Evolutionary conservation across 2,797 vertebrate genomes (phyloP), one percentile per base, ranked within the genome.

Genomic region (Pantherophis vulpinus): DNA sequence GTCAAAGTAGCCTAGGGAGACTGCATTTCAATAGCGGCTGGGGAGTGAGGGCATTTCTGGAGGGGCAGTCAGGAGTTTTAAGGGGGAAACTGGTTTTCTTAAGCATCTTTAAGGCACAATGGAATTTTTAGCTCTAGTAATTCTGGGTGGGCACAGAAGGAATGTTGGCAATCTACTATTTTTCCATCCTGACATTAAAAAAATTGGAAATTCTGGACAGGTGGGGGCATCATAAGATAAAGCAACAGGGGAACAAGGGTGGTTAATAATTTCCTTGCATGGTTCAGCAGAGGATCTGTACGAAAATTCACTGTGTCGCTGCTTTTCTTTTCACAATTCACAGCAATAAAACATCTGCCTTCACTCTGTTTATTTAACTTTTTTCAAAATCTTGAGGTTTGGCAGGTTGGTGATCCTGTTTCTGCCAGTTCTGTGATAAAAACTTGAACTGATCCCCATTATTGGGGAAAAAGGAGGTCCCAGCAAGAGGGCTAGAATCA

Each of bases 301-400:
- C 1, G 0, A 37, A 90, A 83, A 79, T 16, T 18, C 90, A 59
- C n/a, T 8, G 54, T 14, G 20, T 23, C 25, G 11, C 32, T 74
- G 63, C n/a, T 29, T 37, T 25, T 90, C 61, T 89, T 89, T 63
- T 70, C 61, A 90, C 12, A 63, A 11, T 32, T 5, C 88, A 90
- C 61, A 90, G 61, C 89, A 90, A 90, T 90, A 88, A 88, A 88
- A 56, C 55, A 58, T 88, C 87, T 88, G 87, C 42, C 9, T 32
- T 88, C 4, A 5, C 87, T 79, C 70, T 79, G 70, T 23, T 79
- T 79, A 20, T 63, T 79, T 10, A 20, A 42, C 18, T 79, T 0
- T 79, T 23, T 79, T 23, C 32, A 42, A 79, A 42, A 79, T 20
- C 70, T 32, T 32, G 66, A n/a, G n/a, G 14, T 37, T 6, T 79